Percentiles rank a stretch among this genome's conserved stretches.
These are phyloP conservation scores for Stictonetta naevosa DNA, from an alignment of 2,113 vertebrate species.

Conservation along the genomic window DNA sequence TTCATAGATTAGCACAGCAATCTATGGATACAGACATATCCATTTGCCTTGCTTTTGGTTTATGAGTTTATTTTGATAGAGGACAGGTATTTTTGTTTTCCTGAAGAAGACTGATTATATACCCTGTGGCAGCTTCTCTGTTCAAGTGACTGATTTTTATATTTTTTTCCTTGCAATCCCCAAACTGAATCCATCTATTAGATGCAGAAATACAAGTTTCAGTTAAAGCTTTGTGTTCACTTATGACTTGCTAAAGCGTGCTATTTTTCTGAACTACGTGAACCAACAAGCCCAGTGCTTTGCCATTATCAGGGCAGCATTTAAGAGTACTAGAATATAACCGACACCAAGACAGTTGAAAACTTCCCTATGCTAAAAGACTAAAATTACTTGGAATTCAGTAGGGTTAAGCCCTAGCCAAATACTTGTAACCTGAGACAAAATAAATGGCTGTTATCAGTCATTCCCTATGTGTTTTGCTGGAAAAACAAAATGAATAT, in stretches of 20 bases:
- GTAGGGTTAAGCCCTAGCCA: slow-evolving; percentile 19
- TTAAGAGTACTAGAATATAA: neutral
- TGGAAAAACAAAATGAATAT: neutral
- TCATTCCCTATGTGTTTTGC: slow-evolving; percentile 4
- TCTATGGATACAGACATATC: neutral
- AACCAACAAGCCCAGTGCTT: neutral
- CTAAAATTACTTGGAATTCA: neutral
- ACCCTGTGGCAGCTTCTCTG: neutral
- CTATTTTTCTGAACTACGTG: neutral
- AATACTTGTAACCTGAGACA: slow-evolving; percentile 20
- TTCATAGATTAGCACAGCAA: neutral
- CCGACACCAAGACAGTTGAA: neutral
- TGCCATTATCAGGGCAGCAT: neutral
- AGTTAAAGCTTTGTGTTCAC: neutral
- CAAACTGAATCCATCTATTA: neutral
- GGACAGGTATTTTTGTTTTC: neutral
- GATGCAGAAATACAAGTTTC: neutral
- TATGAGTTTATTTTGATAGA: neutral
- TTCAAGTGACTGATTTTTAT: neutral
- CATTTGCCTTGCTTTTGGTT: neutral
- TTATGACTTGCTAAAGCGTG: neutral
- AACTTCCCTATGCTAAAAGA: neutral
- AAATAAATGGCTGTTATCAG: slow-evolving; percentile 24
- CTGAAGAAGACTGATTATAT: neutral
- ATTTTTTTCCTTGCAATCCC: neutral